Evolutionary conservation across 2,797 vertebrate species (phyloP).

Genomic region (Mormyrus proboscirostris): DNA sequence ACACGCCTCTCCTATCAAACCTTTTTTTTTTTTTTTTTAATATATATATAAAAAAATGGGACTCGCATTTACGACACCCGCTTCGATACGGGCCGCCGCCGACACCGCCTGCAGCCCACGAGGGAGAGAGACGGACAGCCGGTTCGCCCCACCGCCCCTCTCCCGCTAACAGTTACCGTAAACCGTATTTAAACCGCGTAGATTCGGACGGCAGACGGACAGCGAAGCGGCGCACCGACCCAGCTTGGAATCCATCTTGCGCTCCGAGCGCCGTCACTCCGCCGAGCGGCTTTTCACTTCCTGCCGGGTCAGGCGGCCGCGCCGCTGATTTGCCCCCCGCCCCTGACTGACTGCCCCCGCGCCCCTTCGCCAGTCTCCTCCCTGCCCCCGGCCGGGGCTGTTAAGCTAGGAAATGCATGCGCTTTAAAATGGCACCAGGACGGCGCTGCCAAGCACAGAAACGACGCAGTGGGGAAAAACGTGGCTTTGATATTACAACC

Average conservation of each 20-base stretch:
- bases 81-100: neutral
- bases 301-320: constrained; percentile 33
- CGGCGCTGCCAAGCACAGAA: neutral
- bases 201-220: neutral
- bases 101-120: too few species aligned
- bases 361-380: neutral
- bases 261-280: constrained; percentile 38
- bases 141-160: neutral
- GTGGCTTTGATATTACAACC: neutral
- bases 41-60: neutral
- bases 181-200: neutral
- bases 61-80: neutral
- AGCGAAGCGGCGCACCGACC: constrained; percentile 60
- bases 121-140: neutral
- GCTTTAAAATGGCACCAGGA: neutral
- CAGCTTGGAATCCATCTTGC: constrained; percentile 77
- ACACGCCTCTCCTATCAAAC: constrained; percentile 27
- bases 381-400: neutral
- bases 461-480: neutral
- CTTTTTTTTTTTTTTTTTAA: too few species aligned
- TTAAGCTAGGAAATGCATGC: neutral
- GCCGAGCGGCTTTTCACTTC: constrained; percentile 35
- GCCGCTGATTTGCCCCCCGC: neutral
- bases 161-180: neutral
- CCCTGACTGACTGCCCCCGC: neutral